Base-by-base conservation (phyloP, 2,797 vertebrate species). In the Psittacula derbiana region DNA sequence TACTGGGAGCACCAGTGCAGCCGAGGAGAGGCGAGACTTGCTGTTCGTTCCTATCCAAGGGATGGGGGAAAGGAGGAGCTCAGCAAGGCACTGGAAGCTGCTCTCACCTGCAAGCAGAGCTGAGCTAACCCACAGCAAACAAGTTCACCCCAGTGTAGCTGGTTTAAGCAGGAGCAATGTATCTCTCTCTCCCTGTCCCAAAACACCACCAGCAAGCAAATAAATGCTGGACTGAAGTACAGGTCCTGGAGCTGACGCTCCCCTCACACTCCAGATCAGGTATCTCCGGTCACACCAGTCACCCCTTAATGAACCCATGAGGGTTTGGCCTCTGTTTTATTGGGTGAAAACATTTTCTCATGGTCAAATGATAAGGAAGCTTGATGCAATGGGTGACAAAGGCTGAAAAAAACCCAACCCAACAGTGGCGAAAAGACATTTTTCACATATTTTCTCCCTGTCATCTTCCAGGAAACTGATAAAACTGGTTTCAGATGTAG, bases 401-500 rank as follows among this genome's bases (percentile, higher is more conserved):
- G 79, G 67, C 94, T 67, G 78, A 80, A 74, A 79, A 76, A 61
- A 25, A 1, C 0, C 30, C 19, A n/a, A 18, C 33, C 27, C 31
- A 85, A 24, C 16, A 38, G 71, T 11, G 49, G 27, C 50, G 52
- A 91, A 92, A 95, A 91, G 82, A 46, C 66, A 94, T 90, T 94
- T 93, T 96, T 91, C 73, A 92, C 76, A 74, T 96, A 82, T 89
- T 97, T 95, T 85, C 66, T 80, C 64, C 40, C 58, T 81, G 83
- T 86, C 92, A 91, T 90, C 88, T 92, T 90, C 83, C 91, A 82
- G 80, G 86, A 96, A 96, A 95, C 93, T 58, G 88, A 95, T 90
- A 95, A 82, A 97, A 96, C 93, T 84, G 90, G 93, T 95, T 97
- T 96, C 93, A 92, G 71, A 76, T 85, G 80, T 57, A 92, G 67